Percentiles rank a stretch among this genome's conserved stretches.
Conservation (phyloP, 2,888 invertebrate genomes). For the Pseudococcus viburni region DNA sequence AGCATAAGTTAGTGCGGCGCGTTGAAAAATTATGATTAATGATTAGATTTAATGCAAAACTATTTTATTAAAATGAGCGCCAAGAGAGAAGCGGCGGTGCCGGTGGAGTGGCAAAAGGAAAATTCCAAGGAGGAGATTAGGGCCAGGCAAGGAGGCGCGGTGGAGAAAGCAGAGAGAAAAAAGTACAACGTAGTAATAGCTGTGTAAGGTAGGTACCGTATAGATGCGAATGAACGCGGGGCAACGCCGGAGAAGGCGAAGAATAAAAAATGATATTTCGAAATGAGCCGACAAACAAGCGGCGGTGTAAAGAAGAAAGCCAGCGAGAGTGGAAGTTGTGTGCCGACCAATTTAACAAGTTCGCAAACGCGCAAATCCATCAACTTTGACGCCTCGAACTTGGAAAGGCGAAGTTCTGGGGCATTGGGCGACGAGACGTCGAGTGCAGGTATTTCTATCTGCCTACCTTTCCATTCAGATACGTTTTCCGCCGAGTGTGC, state of each 20-base stretch:
- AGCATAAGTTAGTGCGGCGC: slow-evolving; percentile 57
- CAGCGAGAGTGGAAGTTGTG: slow-evolving; percentile 34
- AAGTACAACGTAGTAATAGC: background rate
- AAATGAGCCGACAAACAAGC: slow-evolving; percentile 58
- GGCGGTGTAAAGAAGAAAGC: background rate
- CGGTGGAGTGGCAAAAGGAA: background rate
- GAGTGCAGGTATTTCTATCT: too few relatives aligned
- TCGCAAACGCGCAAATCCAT: slow-evolving; percentile 61
- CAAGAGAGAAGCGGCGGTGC: background rate
- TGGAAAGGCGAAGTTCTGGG: slow-evolving; percentile 15
- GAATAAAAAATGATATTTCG: slow-evolving; percentile 64
- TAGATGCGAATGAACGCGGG: background rate
- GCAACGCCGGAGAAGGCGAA: background rate
- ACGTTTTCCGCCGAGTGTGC: too few relatives aligned
- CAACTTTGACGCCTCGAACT: slow-evolving; percentile 62
- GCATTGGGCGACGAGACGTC: too few relatives aligned
- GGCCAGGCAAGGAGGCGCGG: too few relatives aligned
- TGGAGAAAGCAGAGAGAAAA: background rate
- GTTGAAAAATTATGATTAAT: slow-evolving; percentile 66
- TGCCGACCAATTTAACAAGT: slow-evolving; percentile 61
- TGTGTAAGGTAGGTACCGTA: background rate
- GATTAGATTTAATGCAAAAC: slow-evolving; percentile 62
- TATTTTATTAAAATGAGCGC: slow-evolving; percentile 63
- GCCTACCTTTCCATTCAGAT: too few relatives aligned
- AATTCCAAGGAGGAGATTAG: background rate